Base-by-base conservation (phyloP, 2,797 vertebrate species). In the Pseudochaenichthys georgianus region DNA sequence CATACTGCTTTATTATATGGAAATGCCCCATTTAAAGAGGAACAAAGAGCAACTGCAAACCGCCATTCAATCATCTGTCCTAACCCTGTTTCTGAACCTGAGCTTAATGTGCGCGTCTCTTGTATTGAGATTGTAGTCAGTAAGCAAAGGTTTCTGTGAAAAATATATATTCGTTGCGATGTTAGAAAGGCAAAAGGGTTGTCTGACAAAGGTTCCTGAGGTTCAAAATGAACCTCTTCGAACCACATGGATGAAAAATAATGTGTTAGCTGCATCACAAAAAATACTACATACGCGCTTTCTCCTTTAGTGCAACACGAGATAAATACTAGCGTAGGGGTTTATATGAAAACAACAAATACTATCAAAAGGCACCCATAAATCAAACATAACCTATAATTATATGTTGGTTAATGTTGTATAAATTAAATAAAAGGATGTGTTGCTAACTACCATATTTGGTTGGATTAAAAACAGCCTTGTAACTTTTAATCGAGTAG, bases 31-130 rank as follows among this genome's bases (percentile, higher is more conserved):
- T 59, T 28, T 12, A 50, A 62, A 52, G 46, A 38, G 50, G 34
- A 50, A 19, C 47, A 52, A 64, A 12, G 21, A 60, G 48, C 48
- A 52, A 43, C 13, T 0, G 51, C 57, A 66, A 7, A 19, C 52
- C 48, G 48, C 45, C n/a, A 59, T 60, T 67, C 19, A 58, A 15
- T 50, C 19, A 21, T 76, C 46, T 73, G 52, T 9, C n/a, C 28
- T 38, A 23, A 2, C 38, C 4, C 42, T 21, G 17, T 21, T 12
- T 46, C 47, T 13, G 6, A 59, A 53, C 42, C 41, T 0, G 21
- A 21, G 9, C 13, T 6, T 15, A 13, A 9, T 63, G 21, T 66
- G 45, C 42, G 9, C 9, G n/a, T 16, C 23, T 64, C 5, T 1
- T 16, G 28, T 31, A 23, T 65, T 46, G 31, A 63, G 9, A 9